Conservation (phyloP, 2,113 vertebrate genomes). For the Paralichthys olivaceus region DNA sequence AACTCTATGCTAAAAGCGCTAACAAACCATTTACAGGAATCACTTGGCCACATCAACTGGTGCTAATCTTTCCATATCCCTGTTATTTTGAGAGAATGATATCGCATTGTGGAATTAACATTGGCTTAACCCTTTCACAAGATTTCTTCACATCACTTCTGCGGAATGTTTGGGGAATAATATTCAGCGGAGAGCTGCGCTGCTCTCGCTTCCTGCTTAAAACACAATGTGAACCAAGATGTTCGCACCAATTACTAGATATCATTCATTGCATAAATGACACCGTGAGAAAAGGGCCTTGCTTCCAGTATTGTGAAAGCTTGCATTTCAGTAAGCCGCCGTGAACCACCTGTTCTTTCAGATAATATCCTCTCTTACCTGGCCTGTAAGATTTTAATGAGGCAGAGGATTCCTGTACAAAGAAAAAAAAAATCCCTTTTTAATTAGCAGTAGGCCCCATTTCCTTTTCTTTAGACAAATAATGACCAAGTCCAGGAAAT, state of each 20-base stretch:
- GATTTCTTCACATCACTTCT: conserved; percentile 51
- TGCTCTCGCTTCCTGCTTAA: conserved; percentile 15
- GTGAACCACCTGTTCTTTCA: conserved; percentile 38
- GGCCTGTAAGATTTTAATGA: conserved; percentile 52
- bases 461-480: conserved; percentile 56
- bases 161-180: conserved; percentile 39
- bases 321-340: conserved; percentile 22
- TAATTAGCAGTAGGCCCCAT: conserved; percentile 67
- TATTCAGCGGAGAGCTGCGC: conserved; percentile 17
- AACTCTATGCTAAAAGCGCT: too few relatives aligned
- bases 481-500: conserved; percentile 60
- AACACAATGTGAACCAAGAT: conserved; percentile 54
- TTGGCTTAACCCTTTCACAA: conserved; percentile 69
- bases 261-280: conserved; percentile 59
- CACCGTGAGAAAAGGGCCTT: conserved; percentile 34
- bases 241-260: conserved; percentile 63
- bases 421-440: conserved; percentile 52
- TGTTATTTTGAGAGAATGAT: conserved; percentile 68
- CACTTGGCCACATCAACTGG: conserved; percentile 45
- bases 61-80: conserved; percentile 69
- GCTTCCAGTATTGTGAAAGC: conserved; percentile 33
- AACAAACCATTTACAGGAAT: neutral
- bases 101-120: conserved; percentile 72
- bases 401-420: conserved; percentile 39
- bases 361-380: conserved; percentile 41